These are phyloP conservation scores for Anoplopoma fimbria DNA, from an alignment of 2,113 vertebrate species.

Conservation along the genomic window DNA sequence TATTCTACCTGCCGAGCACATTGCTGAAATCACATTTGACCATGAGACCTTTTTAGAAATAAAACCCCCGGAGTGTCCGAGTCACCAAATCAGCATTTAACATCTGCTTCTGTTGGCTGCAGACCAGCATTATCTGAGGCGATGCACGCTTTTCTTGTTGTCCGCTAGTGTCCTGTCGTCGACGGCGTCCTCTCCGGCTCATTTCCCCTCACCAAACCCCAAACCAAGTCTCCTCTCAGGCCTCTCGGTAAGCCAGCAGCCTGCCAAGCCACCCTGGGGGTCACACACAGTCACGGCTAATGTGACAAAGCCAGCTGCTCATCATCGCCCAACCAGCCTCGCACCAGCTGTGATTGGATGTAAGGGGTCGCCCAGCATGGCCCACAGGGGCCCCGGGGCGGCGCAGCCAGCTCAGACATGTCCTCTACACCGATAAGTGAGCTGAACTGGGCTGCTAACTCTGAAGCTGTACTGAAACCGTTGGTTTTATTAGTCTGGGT, in stretches of 20 bases:
- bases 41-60: constrained; percentile 54
- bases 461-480: constrained; percentile 20
- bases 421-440: constrained; percentile 52
- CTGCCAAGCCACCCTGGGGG: constrained; percentile 61
- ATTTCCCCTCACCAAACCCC: constrained; percentile 49
- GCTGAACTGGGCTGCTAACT: constrained; percentile 39
- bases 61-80: constrained; percentile 32
- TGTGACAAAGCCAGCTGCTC: constrained; percentile 79
- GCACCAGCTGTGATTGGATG: constrained; percentile 74
- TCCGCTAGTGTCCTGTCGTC: constrained; percentile 38
- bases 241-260: constrained; percentile 38
- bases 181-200: constrained; percentile 44
- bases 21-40: constrained; percentile 48
- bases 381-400: constrained; percentile 9
- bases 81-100: constrained; percentile 54
- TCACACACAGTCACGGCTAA: constrained; percentile 62
- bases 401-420: constrained; percentile 34
- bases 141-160: constrained; percentile 7
- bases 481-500: constrained; percentile 13
- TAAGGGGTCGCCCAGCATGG: constrained; percentile 57
- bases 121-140: constrained; percentile 10
- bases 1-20: constrained; percentile 29
- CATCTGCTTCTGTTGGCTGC: constrained; percentile 69
- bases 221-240: constrained; percentile 7
- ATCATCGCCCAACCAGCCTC: constrained; percentile 45